Evolutionary conservation across 2,888 invertebrate species (phyloP).

Genomic region (Himalopsyche anomala): DNA sequence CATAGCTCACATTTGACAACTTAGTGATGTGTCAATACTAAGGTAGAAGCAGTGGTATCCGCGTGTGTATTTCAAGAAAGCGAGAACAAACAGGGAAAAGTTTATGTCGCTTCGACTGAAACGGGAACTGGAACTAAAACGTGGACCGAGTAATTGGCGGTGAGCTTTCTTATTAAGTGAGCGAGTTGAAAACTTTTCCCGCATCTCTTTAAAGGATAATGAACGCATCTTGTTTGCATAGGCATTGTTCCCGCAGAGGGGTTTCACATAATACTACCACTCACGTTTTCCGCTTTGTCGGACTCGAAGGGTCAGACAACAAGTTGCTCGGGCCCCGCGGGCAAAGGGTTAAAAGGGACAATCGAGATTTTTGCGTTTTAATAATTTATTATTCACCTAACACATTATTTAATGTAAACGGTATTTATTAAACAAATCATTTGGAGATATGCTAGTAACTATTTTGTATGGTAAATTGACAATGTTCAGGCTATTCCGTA

Average conservation of each 20-base stretch:
- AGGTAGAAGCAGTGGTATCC: not conserved
- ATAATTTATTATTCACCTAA: too few species aligned
- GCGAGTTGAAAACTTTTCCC: slow-evolving; percentile 45
- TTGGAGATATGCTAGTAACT: too few species aligned
- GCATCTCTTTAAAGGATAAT: slow-evolving; percentile 59
- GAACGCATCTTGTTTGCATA: slow-evolving; percentile 56
- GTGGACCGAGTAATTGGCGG: slow-evolving; percentile 59
- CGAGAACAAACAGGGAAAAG: slow-evolving; percentile 46
- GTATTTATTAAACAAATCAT: too few species aligned
- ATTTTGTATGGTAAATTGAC: too few species aligned
- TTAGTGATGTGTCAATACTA: not conserved
- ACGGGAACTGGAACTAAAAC: slow-evolving; percentile 10
- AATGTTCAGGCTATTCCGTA: too few species aligned
- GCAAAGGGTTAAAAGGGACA: not conserved
- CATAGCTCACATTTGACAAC: not conserved
- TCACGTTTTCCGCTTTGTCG: slow-evolving; percentile 34
- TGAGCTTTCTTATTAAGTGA: slow-evolving; percentile 58
- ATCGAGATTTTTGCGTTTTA: too few species aligned
- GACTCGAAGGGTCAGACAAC: slow-evolving; percentile 31
- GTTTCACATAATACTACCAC: slow-evolving; percentile 34
- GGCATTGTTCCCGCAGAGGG: slow-evolving; percentile 13
- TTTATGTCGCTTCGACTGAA: slow-evolving; percentile 46
- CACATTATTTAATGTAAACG: too few species aligned
- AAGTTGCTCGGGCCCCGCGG: not conserved
- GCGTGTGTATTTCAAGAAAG: slow-evolving; percentile 2